Base-by-base conservation (phyloP, 1,140 invertebrate species). In the Lethrus apterus region DNA sequence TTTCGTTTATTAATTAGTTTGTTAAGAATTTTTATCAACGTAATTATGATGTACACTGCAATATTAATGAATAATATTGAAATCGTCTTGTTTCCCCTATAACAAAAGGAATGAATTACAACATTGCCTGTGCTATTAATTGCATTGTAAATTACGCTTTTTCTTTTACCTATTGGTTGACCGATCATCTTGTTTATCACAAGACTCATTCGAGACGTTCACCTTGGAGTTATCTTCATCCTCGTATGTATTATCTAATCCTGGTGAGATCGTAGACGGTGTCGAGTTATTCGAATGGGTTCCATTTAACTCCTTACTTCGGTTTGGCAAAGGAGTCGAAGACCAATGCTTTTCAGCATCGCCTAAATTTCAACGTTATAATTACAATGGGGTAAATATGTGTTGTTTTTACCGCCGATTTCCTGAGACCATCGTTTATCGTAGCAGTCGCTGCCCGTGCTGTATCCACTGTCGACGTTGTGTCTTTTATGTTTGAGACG, bases 391-490 rank as follows among this genome's bases (percentile, higher is more conserved):
- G n/a, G 18, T 11, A 9, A 40, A 18, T 40, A 9, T 17, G 35
- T 11, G 20, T 4, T 20, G 2, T 46, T 10, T 11, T 62, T 62
- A 77, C 75, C 61, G 67, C 69, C 53, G 51, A 78, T 79, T 65
- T 88, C 84, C 67, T 88, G 86, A 18, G 86, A 88, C 88, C 88
- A 91, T 56, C 86, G 75, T 62, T 89, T 89, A 54, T 92, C 87
- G 49, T 73, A 58, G 2, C 75, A 74, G 20, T 80, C 83, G 62
- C 89, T 87, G 65, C 89, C 86, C 8, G 86, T 90, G 67, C 81
- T 88, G 66, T 91, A 92, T 1, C 88, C 89, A 47, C 87, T 92
- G 62, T 93, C 89, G n/a, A 86, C 78, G 40, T 86, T 86, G 62
- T 86, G 80, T 17, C 83, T 69, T 58, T 79, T 83, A 53, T 74